Base-by-base conservation (phyloP, 2,113 vertebrate species). In the Galemys pyrenaicus region DNA sequence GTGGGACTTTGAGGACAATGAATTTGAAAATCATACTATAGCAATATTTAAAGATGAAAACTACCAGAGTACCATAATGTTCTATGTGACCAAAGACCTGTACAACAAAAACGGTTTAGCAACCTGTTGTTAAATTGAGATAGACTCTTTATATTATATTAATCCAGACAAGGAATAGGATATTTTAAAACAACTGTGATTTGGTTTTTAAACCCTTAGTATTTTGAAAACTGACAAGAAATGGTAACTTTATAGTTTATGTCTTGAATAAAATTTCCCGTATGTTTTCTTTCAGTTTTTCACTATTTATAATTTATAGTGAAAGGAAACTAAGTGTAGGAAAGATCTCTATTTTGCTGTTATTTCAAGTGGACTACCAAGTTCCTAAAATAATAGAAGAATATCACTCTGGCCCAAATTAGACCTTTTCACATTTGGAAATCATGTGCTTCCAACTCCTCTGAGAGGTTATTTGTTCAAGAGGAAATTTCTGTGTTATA, bases 181-280 rank as follows among this genome's bases (percentile, higher is more conserved):
- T 22, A 13, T 41, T 49, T 32, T 44, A 51, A 3, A 20, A 24
- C 41, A 19, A 15, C 32, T 11, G 3, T 26, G n/a, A 44, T 37
- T 89, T 65, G 0, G 2, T 71, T 67, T 41, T 75, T 60, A 56
- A 65, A 26, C 19, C 35, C 37, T 71, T 71, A 49, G 46, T 62
- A n/a, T 81, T 81, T 82, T 65, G 54, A 67, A 74, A 41, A 30
- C 51, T 1, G 15, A 22, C 73, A 39, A 91, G 58, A 91, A 88
- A 32, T 9, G 51, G 4, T 84, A 51, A 49, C 44, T 60, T 26
- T 44, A 54, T 22, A 20, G 19, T 26, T 70, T 91, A 39, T 58
- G 37, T 71, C 83, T 68, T 82, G 84, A 12, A 67, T 85, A 91
- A 73, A 83, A 84, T 83, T 86, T 73, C n/a, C 22, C 28, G 79